A percentile compares a stretch with the other conserved stretches of the same genome.
Evolutionary conservation across 2,113 vertebrate species (phyloP).

Genomic region (Ibidorhyncha struthersii): DNA sequence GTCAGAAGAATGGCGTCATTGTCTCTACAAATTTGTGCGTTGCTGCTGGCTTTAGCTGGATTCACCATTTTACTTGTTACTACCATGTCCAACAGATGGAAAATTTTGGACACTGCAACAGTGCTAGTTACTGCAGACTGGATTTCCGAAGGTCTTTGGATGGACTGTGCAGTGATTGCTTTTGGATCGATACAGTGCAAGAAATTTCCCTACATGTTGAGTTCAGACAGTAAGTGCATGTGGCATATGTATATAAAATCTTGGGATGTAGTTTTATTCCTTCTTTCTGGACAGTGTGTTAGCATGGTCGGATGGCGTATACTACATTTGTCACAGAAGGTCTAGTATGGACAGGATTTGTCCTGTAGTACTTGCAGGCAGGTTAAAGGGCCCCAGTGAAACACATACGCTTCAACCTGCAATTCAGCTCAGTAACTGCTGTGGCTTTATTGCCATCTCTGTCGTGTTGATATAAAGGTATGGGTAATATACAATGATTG

Average conservation of each 20-base stretch:
- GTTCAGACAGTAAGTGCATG: constrained; percentile 74
- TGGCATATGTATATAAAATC: background rate
- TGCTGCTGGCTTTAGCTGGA: constrained; percentile 76
- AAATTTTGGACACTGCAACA: constrained; percentile 38
- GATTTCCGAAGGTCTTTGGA: constrained; percentile 86
- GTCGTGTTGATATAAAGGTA: background rate
- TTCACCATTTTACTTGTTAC: constrained; percentile 75
- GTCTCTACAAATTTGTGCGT: constrained; percentile 70
- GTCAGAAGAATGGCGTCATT: constrained; percentile 42
- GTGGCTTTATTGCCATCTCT: background rate
- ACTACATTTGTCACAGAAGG: background rate
- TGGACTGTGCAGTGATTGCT: constrained; percentile 75
- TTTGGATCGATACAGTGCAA: constrained; percentile 76
- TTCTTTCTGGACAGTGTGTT: background rate
- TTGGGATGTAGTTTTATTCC: background rate
- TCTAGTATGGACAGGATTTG: background rate
- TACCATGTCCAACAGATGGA: constrained; percentile 80
- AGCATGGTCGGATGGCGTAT: rapidly evolving
- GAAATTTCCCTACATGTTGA: constrained; percentile 78
- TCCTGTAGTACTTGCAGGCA: background rate
- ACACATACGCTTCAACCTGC: background rate
- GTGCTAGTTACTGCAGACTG: constrained; percentile 64
- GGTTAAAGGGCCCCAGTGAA: background rate
- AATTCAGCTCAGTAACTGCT: background rate
- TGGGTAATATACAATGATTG: background rate